Evolutionary conservation across 2,797 vertebrate genomes (phyloP).

Genomic region (Danio kyathit): DNA sequence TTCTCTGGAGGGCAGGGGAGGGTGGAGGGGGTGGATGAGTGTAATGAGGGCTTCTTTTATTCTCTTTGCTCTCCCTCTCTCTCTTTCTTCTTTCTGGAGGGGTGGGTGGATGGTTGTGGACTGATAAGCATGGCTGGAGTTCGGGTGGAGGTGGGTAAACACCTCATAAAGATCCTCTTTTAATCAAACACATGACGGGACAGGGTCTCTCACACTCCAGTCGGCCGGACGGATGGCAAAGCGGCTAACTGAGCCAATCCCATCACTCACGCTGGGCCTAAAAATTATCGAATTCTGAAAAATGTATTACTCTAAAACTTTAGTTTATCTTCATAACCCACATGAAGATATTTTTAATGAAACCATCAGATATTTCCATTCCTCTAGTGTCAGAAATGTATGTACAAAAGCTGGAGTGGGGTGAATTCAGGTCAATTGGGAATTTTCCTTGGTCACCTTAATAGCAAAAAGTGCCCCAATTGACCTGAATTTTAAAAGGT

Average conservation of each 20-base stretch:
- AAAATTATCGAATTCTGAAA: neutral
- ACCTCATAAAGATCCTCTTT: constrained; percentile 80
- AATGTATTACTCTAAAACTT: too few species aligned
- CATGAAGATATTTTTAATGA: too few species aligned
- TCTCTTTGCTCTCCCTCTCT: constrained; percentile 68
- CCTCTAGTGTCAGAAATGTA: too few species aligned
- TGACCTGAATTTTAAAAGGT: too few species aligned
- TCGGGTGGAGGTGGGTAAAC: constrained; percentile 64
- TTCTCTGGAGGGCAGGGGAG: constrained; percentile 73
- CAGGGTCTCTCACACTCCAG: constrained; percentile 68
- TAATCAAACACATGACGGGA: constrained; percentile 80
- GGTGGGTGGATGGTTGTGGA: constrained; percentile 73
- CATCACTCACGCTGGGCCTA: neutral
- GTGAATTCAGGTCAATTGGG: too few species aligned
- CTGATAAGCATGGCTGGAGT: constrained; percentile 68
- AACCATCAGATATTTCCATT: too few species aligned
- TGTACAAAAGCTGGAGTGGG: too few species aligned
- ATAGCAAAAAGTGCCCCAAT: too few species aligned
- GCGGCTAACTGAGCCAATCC: neutral
- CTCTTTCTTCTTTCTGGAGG: constrained; percentile 68
- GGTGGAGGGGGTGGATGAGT: constrained; percentile 70
- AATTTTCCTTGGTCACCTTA: too few species aligned
- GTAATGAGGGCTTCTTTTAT: constrained; percentile 85
- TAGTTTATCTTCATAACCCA: too few species aligned
- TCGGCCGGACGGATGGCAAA: constrained; percentile 64